phyloP scores from a whole-genome alignment of 2,888 invertebrate species.

The Nebria salina region DNA sequence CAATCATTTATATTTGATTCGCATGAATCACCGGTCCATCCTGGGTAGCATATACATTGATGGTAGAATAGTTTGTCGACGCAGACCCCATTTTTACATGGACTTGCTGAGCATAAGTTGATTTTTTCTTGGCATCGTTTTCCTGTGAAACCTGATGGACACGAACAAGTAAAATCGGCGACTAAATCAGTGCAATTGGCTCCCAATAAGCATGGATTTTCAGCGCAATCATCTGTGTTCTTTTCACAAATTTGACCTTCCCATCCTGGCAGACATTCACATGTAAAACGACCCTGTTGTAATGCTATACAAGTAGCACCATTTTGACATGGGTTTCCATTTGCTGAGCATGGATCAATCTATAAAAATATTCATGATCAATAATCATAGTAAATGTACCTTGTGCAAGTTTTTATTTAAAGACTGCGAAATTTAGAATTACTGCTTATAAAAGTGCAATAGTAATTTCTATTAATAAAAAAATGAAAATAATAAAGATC shows the following conservation, averaged over 20 bases:
- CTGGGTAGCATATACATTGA: constrained; percentile 90
- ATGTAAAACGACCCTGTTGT: constrained; percentile 92
- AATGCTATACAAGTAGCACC: constrained; percentile 89
- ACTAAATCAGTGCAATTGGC: constrained; percentile 94
- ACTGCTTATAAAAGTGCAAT: no score
- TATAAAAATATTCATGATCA: constrained; percentile 56
- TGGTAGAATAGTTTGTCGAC: constrained; percentile 88
- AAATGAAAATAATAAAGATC: constrained; percentile 42
- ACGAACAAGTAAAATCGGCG: constrained; percentile 92
- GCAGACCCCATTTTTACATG: constrained; percentile 94
- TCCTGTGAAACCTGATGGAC: constrained; percentile 94
- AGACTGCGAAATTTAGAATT: no score
- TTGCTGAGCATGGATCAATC: constrained; percentile 90
- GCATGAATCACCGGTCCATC: constrained; percentile 88
- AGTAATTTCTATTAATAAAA: constrained; percentile 15
- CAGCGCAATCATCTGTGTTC: constrained; percentile 94
- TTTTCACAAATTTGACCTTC: constrained; percentile 94
- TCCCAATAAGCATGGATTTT: constrained; percentile 88
- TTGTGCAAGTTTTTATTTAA: no score
- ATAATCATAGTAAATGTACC: no score
- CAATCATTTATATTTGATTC: constrained; percentile 95
- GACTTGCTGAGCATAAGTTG: constrained; percentile 87
- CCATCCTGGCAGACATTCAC: constrained; percentile 97
- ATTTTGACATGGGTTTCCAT: constrained; percentile 90
- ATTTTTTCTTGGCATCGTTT: constrained; percentile 96